These are phyloP conservation scores for Tyto alba DNA, from an alignment of 2,113 vertebrate genomes.

Conservation along the genomic window DNA sequence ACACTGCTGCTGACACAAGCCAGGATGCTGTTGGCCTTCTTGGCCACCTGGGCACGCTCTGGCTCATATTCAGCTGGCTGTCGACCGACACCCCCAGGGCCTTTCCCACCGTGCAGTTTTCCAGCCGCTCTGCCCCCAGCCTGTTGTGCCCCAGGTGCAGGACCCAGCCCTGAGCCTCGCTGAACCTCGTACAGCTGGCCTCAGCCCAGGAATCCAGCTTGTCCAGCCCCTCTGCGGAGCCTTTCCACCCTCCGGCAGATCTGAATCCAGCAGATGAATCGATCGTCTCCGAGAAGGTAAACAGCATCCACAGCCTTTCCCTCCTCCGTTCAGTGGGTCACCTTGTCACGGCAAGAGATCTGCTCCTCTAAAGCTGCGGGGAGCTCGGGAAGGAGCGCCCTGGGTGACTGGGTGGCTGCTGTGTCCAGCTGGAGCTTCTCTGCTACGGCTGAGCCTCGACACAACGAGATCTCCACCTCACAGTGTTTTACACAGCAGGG, in stretches of 20 bases:
- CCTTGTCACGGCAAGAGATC: not conserved
- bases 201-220: not conserved
- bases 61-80: not conserved
- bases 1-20: no score
- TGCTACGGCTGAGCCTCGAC: fast-evolving
- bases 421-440: not conserved
- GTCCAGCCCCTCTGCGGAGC: not conserved
- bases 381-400: not conserved
- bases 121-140: not conserved
- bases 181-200: not conserved
- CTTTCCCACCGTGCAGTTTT: no score
- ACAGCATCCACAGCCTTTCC: not conserved
- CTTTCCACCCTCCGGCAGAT: not conserved
- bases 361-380: not conserved
- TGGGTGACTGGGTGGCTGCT: fast-evolving
- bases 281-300: not conserved
- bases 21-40: no score
- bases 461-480: not conserved
- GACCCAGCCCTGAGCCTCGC: not conserved
- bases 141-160: not conserved
- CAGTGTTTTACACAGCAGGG: no score
- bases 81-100: no score
- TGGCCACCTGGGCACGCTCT: no score
- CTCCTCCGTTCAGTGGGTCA: not conserved
- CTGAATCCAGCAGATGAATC: not conserved